These are phyloP conservation scores for Pteromalus puparum DNA, from an alignment of 1,140 invertebrate species.

Conservation along the genomic window DNA sequence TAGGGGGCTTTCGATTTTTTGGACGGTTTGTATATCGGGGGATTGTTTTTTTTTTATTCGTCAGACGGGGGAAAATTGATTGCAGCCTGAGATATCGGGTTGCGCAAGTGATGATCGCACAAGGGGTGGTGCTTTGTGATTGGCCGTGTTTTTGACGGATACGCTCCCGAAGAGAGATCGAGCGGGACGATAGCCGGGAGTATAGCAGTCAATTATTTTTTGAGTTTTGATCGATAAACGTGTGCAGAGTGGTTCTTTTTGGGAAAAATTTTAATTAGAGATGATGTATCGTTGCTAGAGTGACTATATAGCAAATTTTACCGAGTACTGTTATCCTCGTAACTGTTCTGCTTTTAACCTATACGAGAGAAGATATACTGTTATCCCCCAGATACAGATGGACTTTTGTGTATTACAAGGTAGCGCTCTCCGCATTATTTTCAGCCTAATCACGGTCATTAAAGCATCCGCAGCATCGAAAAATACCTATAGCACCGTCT, in stretches of 20 bases:
- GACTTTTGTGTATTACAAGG: not conserved
- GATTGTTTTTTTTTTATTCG: not conserved
- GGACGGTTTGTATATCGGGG: not conserved
- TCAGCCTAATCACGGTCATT: not conserved
- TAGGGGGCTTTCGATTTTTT: not conserved
- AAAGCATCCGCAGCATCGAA: not conserved
- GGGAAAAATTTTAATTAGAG: not conserved
- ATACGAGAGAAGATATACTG: not conserved
- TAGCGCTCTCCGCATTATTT: not conserved
- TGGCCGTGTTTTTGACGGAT: not conserved
- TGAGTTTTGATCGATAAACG: not conserved
- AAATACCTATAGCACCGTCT: not conserved
- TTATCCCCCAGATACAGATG: not conserved
- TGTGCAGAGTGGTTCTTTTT: not conserved
- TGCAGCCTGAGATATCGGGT: not conserved
- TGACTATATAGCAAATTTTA: not conserved
- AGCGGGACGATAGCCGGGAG: not conserved
- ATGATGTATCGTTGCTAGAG: not conserved
- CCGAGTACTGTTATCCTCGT: not conserved
- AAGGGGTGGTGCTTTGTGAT: not conserved
- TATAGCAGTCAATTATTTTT: slow-evolving; percentile 15
- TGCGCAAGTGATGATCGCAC: not conserved
- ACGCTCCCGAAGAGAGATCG: not conserved
- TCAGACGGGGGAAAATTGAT: not conserved
- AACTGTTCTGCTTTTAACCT: slow-evolving; percentile 8